Evolutionary conservation across 1,140 invertebrate species (phyloP).

Genomic region (Aphidius gifuensis): DNA sequence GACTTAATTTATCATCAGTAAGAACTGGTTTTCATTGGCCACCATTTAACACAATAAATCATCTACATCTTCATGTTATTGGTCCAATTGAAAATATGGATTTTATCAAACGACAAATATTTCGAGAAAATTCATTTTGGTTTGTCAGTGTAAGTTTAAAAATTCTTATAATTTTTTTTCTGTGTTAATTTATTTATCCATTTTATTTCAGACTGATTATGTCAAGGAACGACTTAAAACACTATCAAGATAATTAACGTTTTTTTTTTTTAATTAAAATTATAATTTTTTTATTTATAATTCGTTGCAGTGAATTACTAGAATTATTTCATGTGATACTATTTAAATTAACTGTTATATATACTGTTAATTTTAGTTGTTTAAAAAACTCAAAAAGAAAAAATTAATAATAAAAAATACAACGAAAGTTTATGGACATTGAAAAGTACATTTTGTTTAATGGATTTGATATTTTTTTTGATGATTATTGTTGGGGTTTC

Average conservation of each 20-base stretch:
- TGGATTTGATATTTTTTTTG: too few relatives aligned
- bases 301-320: too few relatives aligned
- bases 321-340: too few relatives aligned
- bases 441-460: too few relatives aligned
- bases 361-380: too few relatives aligned
- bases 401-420: too few relatives aligned
- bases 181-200: constrained; percentile 6
- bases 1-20: constrained; percentile 56
- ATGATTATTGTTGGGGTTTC: constrained; percentile 34
- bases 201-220: constrained; percentile 46
- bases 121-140: constrained; percentile 74
- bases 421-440: too few relatives aligned
- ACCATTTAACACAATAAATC: constrained; percentile 78
- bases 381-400: too few relatives aligned
- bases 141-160: constrained; percentile 74
- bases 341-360: too few relatives aligned
- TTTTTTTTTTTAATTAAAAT: too few relatives aligned
- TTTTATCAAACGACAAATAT: constrained; percentile 66
- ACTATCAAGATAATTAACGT: background rate
- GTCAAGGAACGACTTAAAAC: constrained; percentile 41
- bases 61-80: constrained; percentile 87
- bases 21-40: constrained; percentile 89
- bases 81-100: constrained; percentile 75
- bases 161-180: constrained; percentile 6
- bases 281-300: too few relatives aligned